Conservation (phyloP, 2,113 vertebrate genomes). For the Rhagologus leucostigma region DNA sequence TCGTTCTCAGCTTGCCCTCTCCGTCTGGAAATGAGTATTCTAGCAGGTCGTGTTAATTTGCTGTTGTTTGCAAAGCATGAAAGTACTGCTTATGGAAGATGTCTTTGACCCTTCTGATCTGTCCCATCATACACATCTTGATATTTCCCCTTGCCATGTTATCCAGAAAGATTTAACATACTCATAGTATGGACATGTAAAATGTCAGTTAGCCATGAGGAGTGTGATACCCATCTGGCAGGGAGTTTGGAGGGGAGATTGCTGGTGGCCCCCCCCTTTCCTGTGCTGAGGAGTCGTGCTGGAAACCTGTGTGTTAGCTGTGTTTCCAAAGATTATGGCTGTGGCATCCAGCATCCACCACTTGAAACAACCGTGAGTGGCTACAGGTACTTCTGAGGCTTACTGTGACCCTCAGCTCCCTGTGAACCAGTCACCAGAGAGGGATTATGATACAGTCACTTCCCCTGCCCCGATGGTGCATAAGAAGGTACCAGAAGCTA, state of each 20-base stretch:
- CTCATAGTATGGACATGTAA: background rate
- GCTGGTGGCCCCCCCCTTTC: background rate
- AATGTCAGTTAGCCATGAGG: background rate
- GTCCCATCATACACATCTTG: background rate
- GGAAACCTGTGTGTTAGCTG: background rate
- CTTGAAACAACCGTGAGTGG: rapidly evolving
- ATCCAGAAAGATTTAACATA: background rate
- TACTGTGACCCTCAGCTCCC: background rate
- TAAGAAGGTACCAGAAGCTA: background rate
- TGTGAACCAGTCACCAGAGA: background rate
- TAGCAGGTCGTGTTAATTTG: background rate
- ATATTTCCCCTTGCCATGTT: background rate
- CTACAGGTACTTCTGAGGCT: background rate
- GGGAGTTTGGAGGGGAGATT: background rate
- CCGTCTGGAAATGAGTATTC: background rate
- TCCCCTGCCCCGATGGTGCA: rapidly evolving
- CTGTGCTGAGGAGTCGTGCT: background rate
- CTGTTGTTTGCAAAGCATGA: background rate
- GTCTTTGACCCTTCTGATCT: background rate
- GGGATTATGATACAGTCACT: background rate
- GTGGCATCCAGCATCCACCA: background rate
- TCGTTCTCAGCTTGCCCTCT: background rate
- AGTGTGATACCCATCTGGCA: background rate
- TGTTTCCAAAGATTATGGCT: background rate
- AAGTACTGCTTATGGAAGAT: background rate